phyloP scores from a whole-genome alignment of 1,140 invertebrate species.

The Drosophila micromelanica region DNA sequence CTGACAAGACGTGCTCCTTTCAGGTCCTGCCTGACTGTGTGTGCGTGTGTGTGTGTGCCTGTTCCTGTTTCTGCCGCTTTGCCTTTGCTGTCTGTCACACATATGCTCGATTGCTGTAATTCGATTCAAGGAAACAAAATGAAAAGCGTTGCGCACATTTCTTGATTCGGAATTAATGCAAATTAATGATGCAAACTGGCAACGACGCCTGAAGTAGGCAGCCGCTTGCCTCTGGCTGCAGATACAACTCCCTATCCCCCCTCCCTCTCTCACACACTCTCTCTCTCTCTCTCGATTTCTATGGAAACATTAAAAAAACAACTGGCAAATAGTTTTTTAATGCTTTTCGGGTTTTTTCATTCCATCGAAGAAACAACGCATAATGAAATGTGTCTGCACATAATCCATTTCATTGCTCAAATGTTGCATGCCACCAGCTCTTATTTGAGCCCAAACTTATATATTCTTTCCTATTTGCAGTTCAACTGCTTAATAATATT shows the following conservation, averaged over 20 bases:
- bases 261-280: too few relatives aligned
- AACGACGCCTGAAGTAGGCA: slow-evolving; percentile 25
- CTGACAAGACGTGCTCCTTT: slow-evolving; percentile 61
- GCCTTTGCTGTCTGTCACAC: slow-evolving; percentile 51
- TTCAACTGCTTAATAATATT: too few relatives aligned
- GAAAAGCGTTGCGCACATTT: slow-evolving; percentile 63
- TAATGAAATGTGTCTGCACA: background rate
- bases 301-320: background rate
- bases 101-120: slow-evolving; percentile 80
- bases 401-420: slow-evolving; percentile 13
- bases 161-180: slow-evolving; percentile 84
- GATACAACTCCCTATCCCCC: slow-evolving; percentile 5
- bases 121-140: slow-evolving; percentile 63
- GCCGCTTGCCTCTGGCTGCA: slow-evolving; percentile 9
- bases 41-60: slow-evolving; percentile 7
- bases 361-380: slow-evolving; percentile 5
- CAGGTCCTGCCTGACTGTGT: slow-evolving; percentile 3
- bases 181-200: slow-evolving; percentile 74
- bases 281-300: background rate
- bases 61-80: slow-evolving; percentile 12
- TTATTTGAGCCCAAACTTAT: background rate
- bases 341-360: slow-evolving; percentile 35
- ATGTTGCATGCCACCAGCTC: slow-evolving; percentile 11
- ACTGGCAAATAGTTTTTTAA: slow-evolving; percentile 76
- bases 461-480: background rate